Base-by-base conservation (phyloP, 2,797 vertebrate genomes). In the Oceanodroma leucorhoa region DNA sequence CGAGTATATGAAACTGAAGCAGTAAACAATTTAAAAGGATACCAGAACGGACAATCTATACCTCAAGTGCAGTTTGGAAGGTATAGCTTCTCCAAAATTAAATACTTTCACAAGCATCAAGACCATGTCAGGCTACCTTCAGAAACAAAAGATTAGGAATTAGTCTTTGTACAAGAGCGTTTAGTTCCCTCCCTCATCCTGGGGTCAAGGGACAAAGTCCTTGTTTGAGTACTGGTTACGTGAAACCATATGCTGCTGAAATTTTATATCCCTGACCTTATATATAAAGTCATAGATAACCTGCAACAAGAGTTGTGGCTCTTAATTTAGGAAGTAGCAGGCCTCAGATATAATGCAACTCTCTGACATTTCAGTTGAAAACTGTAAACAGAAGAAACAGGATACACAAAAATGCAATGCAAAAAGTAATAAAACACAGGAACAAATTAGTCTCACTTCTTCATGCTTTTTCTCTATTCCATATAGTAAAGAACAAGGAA, bases 301-400 rank as follows among this genome's bases (percentile, higher is more conserved):
- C 46, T 83, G 21, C 65, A 89, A 94, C 16, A 80, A 92, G 86
- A 93, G 55, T 76, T 86, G 64, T 19, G 30, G 27, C 65, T 94
- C 40, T 86, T 91, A 76, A 88, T 69, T 95, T 89, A 53, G 57
- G 88, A 95, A 84, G 30, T 76, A 95, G 90, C 66, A 81, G 62
- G 69, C 48, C 71, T 93, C 55, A 71, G 57, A 50, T 60, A 64
- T 13, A 89, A 83, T 1, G 11, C 14, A 95, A 38, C 24, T 90
- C 77, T 90, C 89, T 38, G 20, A 69, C 77, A 87, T 32, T 70
- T 89, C 29, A 58, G 22, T 8, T 87, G 26, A 77, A 88, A 86
- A 57, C 22, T 19, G 20, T 23, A 81, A 90, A 60, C 9, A 38
- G 43, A 67, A 61, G 14, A 79, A 90, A 66, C 16, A 46, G 51